Percentiles rank a stretch among this genome's conserved stretches.
phyloP scores from a whole-genome alignment of 2,113 vertebrate species.

The Rallus limicola region DNA sequence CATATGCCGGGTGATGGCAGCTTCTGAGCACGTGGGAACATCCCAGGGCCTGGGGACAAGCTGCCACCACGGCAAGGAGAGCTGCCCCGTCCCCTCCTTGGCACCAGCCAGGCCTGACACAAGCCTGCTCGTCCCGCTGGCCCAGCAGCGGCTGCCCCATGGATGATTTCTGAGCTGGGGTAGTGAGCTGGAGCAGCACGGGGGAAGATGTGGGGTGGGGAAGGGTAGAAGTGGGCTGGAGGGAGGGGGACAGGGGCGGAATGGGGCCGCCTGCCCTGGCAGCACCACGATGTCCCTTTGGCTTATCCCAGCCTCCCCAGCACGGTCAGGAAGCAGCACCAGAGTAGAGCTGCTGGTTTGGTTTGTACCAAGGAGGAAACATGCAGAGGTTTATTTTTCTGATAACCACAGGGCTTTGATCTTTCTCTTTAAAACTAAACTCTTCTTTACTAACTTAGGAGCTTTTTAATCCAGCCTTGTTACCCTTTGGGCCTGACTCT shows the following conservation, averaged over 20 bases:
- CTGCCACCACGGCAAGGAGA: neutral
- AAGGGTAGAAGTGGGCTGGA: neutral
- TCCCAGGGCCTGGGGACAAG: neutral
- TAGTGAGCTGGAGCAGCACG: neutral
- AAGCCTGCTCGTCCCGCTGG: neutral
- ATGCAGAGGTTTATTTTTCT: neutral
- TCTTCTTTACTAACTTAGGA: neutral
- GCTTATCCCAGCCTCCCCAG: neutral
- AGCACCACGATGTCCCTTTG: neutral
- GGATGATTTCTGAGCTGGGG: rapidly evolving
- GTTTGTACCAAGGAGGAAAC: neutral
- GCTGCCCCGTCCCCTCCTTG: neutral
- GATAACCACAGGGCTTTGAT: neutral
- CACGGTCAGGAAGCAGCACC: neutral
- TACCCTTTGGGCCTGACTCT: neutral
- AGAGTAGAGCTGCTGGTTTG: neutral
- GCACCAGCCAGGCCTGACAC: neutral
- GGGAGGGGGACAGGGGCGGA: neutral
- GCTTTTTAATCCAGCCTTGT: neutral
- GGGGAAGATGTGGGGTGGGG: neutral
- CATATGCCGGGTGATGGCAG: rapidly evolving
- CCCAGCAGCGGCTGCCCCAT: neutral
- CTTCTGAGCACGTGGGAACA: neutral
- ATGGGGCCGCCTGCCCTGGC: neutral
- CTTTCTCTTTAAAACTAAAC: neutral